These are phyloP conservation scores for Dolomedes plantarius DNA, from an alignment of 2,888 invertebrate genomes.

Conservation along the genomic window DNA sequence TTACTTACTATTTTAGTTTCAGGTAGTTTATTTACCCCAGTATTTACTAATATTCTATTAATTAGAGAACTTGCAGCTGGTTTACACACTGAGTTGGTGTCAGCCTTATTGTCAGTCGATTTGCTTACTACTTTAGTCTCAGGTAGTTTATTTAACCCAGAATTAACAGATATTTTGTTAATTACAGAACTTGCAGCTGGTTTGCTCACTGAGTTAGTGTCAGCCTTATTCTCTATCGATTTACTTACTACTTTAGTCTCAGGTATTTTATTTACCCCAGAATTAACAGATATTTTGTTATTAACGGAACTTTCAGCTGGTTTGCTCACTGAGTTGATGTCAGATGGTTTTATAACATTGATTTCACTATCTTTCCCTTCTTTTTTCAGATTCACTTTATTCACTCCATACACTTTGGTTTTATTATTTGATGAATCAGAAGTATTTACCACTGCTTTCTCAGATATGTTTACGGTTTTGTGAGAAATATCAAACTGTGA, in stretches of 20 bases:
- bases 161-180: background rate
- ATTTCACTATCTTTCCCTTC: background rate
- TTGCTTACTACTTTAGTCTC: background rate
- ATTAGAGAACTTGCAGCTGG: background rate
- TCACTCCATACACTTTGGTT: conserved; percentile 50
- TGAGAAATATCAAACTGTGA: background rate
- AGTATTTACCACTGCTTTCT: background rate
- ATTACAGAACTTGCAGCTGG: background rate
- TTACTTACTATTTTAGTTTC: background rate
- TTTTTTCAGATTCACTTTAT: conserved; percentile 25
- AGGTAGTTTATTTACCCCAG: background rate
- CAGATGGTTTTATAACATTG: background rate
- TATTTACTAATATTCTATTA: background rate
- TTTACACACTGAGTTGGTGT: no score
- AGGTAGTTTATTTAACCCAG: background rate
- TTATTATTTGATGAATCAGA: background rate
- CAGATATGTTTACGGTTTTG: background rate
- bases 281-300: background rate
- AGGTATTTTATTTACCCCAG: background rate
- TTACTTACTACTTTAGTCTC: background rate
- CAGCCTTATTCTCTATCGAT: background rate
- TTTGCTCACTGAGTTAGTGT: no score
- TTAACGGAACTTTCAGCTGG: background rate
- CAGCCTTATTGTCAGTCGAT: background rate
- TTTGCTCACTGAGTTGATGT: background rate